Conservation (phyloP, 2,113 vertebrate genomes). For the Podarcis cretensis region DNA sequence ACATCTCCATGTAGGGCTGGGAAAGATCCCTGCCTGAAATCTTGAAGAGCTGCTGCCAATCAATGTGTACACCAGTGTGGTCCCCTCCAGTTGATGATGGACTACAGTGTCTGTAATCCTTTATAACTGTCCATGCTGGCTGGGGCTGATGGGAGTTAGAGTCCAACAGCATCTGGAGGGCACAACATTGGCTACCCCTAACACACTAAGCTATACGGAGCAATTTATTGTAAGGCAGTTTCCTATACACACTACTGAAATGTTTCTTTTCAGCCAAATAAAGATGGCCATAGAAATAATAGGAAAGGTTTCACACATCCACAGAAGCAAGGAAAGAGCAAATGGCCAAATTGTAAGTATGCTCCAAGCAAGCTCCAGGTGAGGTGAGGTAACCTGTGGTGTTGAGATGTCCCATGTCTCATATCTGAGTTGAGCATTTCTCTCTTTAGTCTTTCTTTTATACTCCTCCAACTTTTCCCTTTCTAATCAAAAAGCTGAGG, state of each 20-base stretch:
- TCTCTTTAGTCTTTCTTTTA: background rate
- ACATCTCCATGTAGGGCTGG: too few species aligned
- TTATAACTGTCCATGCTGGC: background rate
- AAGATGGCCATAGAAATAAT: background rate
- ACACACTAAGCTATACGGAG: background rate
- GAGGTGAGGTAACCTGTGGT: background rate
- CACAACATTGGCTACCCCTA: accelerated
- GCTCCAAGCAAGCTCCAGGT: background rate
- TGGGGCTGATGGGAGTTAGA: background rate
- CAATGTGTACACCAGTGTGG: background rate
- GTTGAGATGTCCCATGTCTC: background rate
- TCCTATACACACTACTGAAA: background rate
- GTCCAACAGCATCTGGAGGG: background rate
- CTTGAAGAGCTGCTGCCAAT: background rate
- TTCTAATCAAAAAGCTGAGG: background rate
- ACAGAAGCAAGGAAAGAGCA: background rate
- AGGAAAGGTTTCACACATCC: background rate
- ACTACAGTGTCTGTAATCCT: background rate
- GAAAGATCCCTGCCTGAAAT: background rate
- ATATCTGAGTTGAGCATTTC: background rate
- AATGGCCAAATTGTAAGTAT: background rate
- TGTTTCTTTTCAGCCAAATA: background rate
- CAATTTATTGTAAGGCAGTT: background rate
- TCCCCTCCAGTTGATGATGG: background rate
- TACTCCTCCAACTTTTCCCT: background rate